Evolutionary conservation across 2,888 invertebrate species (phyloP).

Genomic region (Agrotis segetum): DNA sequence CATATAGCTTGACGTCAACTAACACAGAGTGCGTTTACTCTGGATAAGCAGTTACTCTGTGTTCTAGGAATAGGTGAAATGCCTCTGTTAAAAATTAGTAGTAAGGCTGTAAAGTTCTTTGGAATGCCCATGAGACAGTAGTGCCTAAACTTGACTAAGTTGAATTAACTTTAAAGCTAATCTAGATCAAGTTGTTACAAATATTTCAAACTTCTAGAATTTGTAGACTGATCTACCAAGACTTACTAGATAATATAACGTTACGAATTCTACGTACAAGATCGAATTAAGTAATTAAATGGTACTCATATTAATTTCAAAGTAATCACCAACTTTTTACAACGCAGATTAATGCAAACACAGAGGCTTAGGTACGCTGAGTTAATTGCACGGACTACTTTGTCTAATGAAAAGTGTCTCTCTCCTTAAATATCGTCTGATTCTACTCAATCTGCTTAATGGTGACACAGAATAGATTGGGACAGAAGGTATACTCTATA

Average conservation of each 20-base stretch:
- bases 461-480: neutral
- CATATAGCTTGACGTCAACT: slow-evolving; percentile 23
- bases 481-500: neutral
- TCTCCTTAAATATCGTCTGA: slow-evolving; percentile 21
- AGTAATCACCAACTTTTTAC: slow-evolving; percentile 7
- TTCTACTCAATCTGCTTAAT: slow-evolving; percentile 45
- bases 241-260: neutral
- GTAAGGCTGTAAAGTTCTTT: no score
- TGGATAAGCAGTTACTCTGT: slow-evolving; percentile 17
- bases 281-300: slow-evolving; percentile 11
- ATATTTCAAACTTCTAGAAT: neutral
- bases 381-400: slow-evolving; percentile 44
- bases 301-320: slow-evolving; percentile 13
- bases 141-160: neutral
- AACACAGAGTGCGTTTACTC: slow-evolving; percentile 18
- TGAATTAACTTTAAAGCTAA: no score
- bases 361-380: slow-evolving; percentile 5
- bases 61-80: neutral
- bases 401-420: slow-evolving; percentile 40
- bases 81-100: no score
- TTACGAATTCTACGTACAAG: neutral
- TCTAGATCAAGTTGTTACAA: neutral
- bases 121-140: neutral
- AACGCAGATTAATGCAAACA: slow-evolving; percentile 22
- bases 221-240: neutral